phyloP scores from a whole-genome alignment of 2,113 vertebrate species.

The Bungarus multicinctus region DNA sequence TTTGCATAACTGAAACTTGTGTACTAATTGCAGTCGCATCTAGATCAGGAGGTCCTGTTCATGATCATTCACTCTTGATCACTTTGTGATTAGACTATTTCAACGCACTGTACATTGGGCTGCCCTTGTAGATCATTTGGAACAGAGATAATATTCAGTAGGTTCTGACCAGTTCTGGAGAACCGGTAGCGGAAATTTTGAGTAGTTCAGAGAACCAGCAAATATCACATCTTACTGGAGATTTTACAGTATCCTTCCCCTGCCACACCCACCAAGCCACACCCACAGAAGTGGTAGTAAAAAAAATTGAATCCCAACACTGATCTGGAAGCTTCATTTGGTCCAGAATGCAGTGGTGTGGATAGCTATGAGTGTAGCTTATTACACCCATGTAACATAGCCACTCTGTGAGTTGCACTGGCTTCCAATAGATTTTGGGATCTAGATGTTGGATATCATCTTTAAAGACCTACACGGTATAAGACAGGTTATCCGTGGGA shows the following conservation, averaged over 20 bases:
- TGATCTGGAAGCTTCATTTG: neutral
- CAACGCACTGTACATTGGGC: neutral
- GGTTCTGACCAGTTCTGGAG: too few species aligned
- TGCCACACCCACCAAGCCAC: too few species aligned
- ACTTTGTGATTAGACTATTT: neutral
- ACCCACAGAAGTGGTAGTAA: too few species aligned
- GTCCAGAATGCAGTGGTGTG: neutral
- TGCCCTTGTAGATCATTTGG: neutral
- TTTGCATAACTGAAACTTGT: neutral
- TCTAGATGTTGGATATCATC: neutral
- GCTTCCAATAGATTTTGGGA: neutral
- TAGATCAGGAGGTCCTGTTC: neutral
- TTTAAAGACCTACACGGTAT: neutral
- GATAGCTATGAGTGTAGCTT: neutral
- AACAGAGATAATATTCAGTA: neutral
- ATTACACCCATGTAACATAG: neutral
- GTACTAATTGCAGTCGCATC: neutral
- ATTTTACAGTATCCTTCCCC: too few species aligned
- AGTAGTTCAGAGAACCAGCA: too few species aligned
- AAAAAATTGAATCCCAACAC: too few species aligned
- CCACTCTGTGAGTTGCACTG: neutral
- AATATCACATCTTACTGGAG: too few species aligned
- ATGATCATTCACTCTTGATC: neutral
- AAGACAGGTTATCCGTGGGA: neutral
- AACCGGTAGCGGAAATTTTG: too few species aligned